Conservation (phyloP, 2,113 vertebrate species). For the Oxyruncus cristatus region DNA sequence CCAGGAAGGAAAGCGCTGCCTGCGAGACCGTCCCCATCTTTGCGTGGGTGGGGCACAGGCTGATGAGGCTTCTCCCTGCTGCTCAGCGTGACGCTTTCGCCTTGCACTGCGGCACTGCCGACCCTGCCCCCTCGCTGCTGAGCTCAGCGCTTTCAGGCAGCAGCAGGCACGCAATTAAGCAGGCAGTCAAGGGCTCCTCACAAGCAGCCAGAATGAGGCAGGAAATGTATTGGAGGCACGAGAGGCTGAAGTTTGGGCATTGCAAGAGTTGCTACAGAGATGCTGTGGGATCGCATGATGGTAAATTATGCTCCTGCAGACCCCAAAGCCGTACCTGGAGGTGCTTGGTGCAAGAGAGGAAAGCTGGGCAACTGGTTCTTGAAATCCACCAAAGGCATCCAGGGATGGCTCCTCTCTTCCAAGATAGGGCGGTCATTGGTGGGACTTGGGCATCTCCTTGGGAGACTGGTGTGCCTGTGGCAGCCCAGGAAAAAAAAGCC, state of each 20-base stretch:
- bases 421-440: accelerated
- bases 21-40: not conserved
- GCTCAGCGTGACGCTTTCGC: accelerated
- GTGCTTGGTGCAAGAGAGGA: not conserved
- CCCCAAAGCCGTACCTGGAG: not conserved
- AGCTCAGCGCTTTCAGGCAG: not conserved
- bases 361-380: not conserved
- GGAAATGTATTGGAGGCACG: not conserved
- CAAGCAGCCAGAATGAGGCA: not conserved
- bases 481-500: not conserved
- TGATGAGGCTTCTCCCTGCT: not conserved
- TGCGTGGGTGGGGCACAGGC: not conserved
- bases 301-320: not conserved
- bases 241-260: not conserved
- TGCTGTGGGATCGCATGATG: not conserved
- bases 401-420: not conserved
- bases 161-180: not conserved
- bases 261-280: not conserved
- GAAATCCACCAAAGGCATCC: not conserved
- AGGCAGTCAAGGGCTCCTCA: not conserved
- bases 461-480: not conserved
- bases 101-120: not conserved
- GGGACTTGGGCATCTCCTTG: not conserved
- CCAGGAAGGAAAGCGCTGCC: not conserved
- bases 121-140: not conserved